A percentile compares a stretch with the other conserved stretches of the same genome.
Conservation (phyloP, 1,140 invertebrate genomes). For the Scaptomyza graminum region DNA sequence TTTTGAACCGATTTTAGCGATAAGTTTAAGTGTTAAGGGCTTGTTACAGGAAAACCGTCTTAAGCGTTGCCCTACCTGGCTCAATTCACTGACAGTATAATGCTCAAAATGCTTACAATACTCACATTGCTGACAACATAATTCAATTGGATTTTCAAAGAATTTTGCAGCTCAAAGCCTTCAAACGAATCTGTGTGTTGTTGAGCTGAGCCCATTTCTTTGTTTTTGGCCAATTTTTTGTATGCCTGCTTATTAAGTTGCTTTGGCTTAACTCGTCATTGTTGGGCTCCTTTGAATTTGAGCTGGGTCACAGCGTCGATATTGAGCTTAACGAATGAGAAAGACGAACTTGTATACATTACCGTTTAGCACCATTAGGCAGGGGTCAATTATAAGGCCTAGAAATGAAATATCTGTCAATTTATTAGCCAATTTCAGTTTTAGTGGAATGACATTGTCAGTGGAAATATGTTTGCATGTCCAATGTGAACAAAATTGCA, state of each 20-base stretch:
- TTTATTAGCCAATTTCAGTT: not conserved
- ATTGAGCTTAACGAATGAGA: constrained; percentile 2
- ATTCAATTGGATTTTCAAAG: constrained; percentile 74
- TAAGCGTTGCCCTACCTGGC: constrained; percentile 42
- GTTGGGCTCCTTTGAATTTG: constrained; percentile 38
- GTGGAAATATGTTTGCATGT: constrained; percentile 4
- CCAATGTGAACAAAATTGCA: constrained; percentile 17
- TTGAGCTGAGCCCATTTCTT: constrained; percentile 23
- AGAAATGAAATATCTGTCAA: constrained; percentile 31
- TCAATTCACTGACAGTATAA: constrained; percentile 64
- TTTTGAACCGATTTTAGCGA: not conserved
- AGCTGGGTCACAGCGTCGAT: constrained; percentile 48
- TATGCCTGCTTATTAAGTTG: constrained; percentile 36
- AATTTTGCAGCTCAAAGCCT: constrained; percentile 52
- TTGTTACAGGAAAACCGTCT: not conserved
- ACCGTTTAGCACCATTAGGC: too few species aligned
- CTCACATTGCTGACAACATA: constrained; percentile 67
- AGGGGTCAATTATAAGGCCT: not conserved
- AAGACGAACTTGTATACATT: not conserved
- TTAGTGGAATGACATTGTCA: too few species aligned
- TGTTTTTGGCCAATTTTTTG: constrained; percentile 29
- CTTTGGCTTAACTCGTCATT: constrained; percentile 67
- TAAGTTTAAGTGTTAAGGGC: not conserved
- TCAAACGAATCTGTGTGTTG: constrained; percentile 30
- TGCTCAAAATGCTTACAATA: constrained; percentile 11